phyloP scores from a whole-genome alignment of 2,797 vertebrate genomes.

The Gambusia yucatana region DNA sequence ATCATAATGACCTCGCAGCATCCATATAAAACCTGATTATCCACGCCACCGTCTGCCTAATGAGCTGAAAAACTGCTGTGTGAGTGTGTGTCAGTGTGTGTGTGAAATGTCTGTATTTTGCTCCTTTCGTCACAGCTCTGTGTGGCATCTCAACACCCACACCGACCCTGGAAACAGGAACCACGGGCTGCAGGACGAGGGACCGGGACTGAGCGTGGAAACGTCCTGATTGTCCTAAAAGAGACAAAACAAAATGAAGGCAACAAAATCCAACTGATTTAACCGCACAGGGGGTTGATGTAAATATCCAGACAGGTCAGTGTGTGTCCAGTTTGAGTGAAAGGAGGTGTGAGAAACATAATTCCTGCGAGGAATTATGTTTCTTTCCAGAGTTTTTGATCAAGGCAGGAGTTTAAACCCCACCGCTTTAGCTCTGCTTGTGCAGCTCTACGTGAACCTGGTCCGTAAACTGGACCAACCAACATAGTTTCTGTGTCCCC shows the following conservation, averaged over 20 bases:
- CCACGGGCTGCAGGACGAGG: conserved; percentile 24
- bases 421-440: no score
- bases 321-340: no score
- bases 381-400: no score
- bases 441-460: no score
- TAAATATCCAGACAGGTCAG: no score
- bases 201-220: background rate
- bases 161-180: conserved; percentile 89
- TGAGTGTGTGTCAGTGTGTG: conserved; percentile 82
- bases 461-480: no score
- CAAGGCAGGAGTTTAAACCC: no score
- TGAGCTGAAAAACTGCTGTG: conserved; percentile 91
- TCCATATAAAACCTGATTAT: conserved; percentile 98
- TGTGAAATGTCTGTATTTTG: conserved; percentile 99
- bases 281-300: background rate
- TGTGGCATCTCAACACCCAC: conserved; percentile 90
- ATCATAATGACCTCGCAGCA: conserved; percentile 94
- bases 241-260: background rate
- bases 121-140: conserved; percentile 98
- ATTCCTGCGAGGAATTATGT: no score
- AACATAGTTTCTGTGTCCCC: no score
- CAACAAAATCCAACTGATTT: background rate
- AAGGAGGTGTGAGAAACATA: no score
- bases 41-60: conserved; percentile 98
- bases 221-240: background rate